Evolutionary conservation across 1,140 invertebrate genomes (phyloP).

Genomic region (Ceratoteleas bidentatus): DNA sequence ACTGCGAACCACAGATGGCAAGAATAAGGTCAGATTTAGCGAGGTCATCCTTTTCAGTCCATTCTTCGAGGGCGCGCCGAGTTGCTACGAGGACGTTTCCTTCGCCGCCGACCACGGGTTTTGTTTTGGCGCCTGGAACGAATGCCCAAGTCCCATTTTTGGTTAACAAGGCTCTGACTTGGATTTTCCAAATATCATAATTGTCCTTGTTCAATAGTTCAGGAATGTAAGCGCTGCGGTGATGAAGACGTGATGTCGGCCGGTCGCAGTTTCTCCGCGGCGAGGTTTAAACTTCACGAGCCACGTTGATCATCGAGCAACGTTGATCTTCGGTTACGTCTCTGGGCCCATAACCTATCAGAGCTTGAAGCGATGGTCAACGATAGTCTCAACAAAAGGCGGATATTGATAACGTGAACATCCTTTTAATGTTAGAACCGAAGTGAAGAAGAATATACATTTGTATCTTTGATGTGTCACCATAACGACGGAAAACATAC

Average conservation of each 20-base stretch:
- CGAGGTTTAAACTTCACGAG: too few relatives aligned
- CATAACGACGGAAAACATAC: too few relatives aligned
- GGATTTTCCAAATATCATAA: conserved; percentile 58
- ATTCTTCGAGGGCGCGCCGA: not conserved
- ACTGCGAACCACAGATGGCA: conserved; percentile 6
- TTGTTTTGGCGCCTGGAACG: conserved; percentile 7
- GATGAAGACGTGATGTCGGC: too few relatives aligned
- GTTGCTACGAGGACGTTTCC: not conserved
- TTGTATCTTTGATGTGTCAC: too few relatives aligned
- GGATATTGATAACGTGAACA: too few relatives aligned
- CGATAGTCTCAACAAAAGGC: too few relatives aligned
- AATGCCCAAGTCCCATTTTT: conserved; percentile 41
- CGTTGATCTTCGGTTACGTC: not conserved
- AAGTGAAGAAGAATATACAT: too few relatives aligned
- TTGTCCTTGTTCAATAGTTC: conserved; percentile 37
- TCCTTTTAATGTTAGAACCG: too few relatives aligned
- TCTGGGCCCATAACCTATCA: conserved; percentile 8
- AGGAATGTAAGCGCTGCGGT: not conserved
- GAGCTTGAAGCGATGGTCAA: not conserved
- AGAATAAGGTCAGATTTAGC: conserved; percentile 30
- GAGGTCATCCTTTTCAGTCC: not conserved
- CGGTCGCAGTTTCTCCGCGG: too few relatives aligned
- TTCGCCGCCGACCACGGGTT: not conserved
- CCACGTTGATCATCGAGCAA: not conserved
- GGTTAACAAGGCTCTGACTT: conserved; percentile 39